Evolutionary conservation across 2,797 vertebrate genomes (phyloP).

Genomic region (Aulostomus chinensis): DNA sequence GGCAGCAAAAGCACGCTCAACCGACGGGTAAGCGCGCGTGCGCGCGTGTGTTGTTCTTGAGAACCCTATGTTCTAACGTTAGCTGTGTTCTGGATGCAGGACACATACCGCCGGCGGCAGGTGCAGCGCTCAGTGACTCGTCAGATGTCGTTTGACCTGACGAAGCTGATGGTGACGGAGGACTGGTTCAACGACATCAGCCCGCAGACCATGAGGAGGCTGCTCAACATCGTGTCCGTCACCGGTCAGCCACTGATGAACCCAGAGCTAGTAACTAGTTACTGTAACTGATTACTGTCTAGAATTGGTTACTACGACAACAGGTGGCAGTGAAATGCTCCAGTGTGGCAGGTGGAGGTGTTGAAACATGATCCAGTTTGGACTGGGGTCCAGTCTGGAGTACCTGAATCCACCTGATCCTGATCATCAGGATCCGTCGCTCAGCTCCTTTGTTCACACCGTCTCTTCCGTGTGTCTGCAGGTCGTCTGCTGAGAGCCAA

Average conservation of each 20-base stretch:
- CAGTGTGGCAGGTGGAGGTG: no score
- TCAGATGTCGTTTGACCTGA: slow-evolving; percentile 96
- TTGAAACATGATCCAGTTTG: no score
- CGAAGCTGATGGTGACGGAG: slow-evolving; percentile 94
- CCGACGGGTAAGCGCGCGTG: slow-evolving; percentile 83
- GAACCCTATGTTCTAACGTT: no score
- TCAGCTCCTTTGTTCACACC: no score
- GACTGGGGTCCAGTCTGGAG: no score
- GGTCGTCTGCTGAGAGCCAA: slow-evolving; percentile 94
- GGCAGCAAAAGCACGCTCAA: slow-evolving; percentile 93
- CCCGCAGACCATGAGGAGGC: slow-evolving; percentile 94
- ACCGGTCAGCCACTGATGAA: slow-evolving; percentile 88
- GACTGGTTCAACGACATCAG: slow-evolving; percentile 99
- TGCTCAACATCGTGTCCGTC: slow-evolving; percentile 96
- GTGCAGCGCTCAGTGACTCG: slow-evolving; percentile 92
- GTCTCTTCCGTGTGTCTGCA: slow-evolving; percentile 55
- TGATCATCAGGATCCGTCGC: no score
- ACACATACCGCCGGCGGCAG: slow-evolving; percentile 92
- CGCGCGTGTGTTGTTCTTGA: slow-evolving; percentile 11
- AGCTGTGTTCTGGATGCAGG: slow-evolving; percentile 71
- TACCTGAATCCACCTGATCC: no score
- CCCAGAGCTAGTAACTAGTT: no score
- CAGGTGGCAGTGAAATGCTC: no score
- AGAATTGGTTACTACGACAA: no score
- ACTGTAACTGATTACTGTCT: no score